Evolutionary conservation across 1,140 invertebrate genomes (phyloP).

Genomic region (Drosophila kepulauana): DNA sequence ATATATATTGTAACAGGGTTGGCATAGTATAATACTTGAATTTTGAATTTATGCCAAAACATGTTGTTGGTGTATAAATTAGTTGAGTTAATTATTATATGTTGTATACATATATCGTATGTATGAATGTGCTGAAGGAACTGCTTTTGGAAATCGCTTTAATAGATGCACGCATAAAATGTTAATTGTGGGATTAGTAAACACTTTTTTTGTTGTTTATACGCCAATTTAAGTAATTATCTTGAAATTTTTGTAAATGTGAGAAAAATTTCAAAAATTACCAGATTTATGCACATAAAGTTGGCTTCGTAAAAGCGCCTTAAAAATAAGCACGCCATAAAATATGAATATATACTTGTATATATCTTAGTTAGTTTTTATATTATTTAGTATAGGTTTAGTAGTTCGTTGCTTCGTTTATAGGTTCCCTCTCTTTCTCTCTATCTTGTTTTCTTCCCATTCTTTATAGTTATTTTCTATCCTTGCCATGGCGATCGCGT

Average conservation of each 20-base stretch:
- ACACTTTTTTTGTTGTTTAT: conserved; percentile 7
- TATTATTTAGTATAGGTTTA: conserved; percentile 41
- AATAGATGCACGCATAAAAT: conserved; percentile 42
- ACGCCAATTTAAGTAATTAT: conserved; percentile 63
- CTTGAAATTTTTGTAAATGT: conserved; percentile 67
- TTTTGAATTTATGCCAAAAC: conserved; percentile 68
- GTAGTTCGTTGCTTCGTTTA: conserved; percentile 57
- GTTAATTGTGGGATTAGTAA: conserved; percentile 35
- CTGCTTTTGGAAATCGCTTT: conserved; percentile 49
- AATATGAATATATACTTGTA: conserved; percentile 31
- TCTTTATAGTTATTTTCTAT: conserved; percentile 61
- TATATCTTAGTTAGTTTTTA: conserved; percentile 44
- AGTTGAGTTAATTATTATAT: conserved; percentile 12
- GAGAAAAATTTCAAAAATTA: conserved; percentile 79
- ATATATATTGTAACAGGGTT: conserved; percentile 8
- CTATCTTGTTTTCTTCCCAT: background rate
- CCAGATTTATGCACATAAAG: conserved; percentile 49
- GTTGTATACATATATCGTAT: conserved; percentile 15
- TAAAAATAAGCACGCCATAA: conserved; percentile 35
- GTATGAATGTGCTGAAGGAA: conserved; percentile 63
- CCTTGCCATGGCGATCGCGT: conserved; percentile 75
- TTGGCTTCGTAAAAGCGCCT: conserved; percentile 35
- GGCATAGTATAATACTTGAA: conserved; percentile 76
- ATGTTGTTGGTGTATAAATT: conserved; percentile 13
- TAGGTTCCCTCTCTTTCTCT: conserved; percentile 16